phyloP scores from a whole-genome alignment of 1,140 invertebrate genomes.

The Vanessa atalanta region DNA sequence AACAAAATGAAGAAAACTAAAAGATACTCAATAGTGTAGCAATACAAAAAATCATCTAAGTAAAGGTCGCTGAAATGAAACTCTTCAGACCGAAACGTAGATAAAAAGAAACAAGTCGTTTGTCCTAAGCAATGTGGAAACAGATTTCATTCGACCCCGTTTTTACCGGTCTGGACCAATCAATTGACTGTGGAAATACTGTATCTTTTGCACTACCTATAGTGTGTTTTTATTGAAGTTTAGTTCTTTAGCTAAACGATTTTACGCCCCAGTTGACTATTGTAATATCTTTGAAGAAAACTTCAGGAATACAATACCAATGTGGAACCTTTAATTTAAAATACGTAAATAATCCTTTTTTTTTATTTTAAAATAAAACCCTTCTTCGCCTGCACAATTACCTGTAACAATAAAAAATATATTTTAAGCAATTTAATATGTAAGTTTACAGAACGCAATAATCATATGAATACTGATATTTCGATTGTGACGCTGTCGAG shows the following conservation, averaged over 20 bases:
- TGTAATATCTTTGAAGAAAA: background rate
- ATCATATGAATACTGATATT: no score
- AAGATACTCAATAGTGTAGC: background rate
- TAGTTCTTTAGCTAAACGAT: slow-evolving; percentile 8
- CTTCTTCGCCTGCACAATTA: no score
- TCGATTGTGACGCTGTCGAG: no score
- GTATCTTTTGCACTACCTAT: background rate
- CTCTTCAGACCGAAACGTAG: slow-evolving; percentile 26
- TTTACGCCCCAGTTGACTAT: background rate
- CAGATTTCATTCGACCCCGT: slow-evolving; percentile 29
- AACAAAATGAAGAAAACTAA: background rate
- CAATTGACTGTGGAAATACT: slow-evolving; percentile 22
- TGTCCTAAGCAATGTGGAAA: slow-evolving; percentile 27
- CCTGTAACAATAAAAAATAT: no score
- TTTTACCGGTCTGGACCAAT: slow-evolving; percentile 21
- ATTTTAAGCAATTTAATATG: no score
- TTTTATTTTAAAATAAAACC: no score
- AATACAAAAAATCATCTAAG: background rate
- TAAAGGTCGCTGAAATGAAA: slow-evolving; percentile 14
- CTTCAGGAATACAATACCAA: background rate
- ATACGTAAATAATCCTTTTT: no score
- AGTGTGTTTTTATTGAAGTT: slow-evolving; percentile 8
- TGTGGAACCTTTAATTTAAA: background rate
- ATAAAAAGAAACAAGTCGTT: slow-evolving; percentile 22
- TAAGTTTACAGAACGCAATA: no score